Evolutionary conservation across 2,888 invertebrate genomes (phyloP).

Genomic region (Teleiodes luculella): DNA sequence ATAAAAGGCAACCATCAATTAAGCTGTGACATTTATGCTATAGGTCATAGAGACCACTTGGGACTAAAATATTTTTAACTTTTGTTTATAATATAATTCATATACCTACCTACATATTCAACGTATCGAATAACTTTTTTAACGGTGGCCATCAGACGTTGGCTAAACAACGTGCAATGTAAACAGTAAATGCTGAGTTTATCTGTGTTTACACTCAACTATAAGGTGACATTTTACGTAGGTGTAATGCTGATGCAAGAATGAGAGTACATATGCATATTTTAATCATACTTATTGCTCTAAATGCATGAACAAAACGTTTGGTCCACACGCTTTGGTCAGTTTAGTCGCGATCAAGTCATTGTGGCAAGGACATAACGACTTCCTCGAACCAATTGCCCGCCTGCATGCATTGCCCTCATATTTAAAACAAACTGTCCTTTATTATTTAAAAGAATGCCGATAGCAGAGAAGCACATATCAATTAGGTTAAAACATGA

Average conservation of each 20-base stretch:
- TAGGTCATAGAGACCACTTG: conserved; percentile 23
- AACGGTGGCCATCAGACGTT: background rate
- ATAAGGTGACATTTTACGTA: background rate
- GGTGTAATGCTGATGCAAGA: background rate
- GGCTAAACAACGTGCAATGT: background rate
- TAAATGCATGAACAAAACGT: background rate
- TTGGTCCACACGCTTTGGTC: background rate
- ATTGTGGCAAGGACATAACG: conserved; percentile 39
- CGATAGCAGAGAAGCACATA: background rate
- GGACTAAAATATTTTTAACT: background rate
- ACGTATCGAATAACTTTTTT: background rate
- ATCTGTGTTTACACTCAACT: background rate
- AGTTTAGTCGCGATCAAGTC: conserved; percentile 33
- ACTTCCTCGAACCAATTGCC: conserved; percentile 41
- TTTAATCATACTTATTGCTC: background rate
- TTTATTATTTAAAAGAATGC: conserved; percentile 6
- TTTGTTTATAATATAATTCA: too few relatives aligned
- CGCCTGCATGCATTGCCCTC: conserved; percentile 22
- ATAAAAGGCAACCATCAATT: conserved; percentile 37
- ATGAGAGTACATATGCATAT: background rate
- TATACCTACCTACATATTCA: too few relatives aligned
- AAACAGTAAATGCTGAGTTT: conserved; percentile 1
- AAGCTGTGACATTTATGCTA: conserved; percentile 37
- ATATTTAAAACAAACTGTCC: background rate
- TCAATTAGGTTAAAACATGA: background rate